A percentile compares a stretch with the other conserved stretches of the same genome.
Evolutionary conservation across 2,888 invertebrate genomes (phyloP).

Genomic region (Mylabris sibirica): DNA sequence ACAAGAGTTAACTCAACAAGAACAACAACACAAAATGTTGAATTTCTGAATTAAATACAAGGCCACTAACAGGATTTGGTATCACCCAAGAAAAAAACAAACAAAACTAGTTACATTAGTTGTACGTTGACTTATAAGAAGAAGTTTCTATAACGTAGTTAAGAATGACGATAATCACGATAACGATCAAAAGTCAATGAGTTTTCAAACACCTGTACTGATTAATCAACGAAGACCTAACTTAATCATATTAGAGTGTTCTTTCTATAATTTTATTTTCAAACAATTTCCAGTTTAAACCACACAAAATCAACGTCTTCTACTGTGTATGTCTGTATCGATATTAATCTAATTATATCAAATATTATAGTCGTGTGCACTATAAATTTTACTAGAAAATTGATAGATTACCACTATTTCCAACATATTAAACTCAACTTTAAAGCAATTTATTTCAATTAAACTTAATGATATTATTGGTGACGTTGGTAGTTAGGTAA

Average conservation of each 20-base stretch:
- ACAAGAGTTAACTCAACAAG: not conserved
- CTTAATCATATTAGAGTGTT: not conserved
- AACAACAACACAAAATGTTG: not conserved
- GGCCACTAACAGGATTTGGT: slow-evolving; percentile 16
- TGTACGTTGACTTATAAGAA: slow-evolving; percentile 21
- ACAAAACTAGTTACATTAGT: slow-evolving; percentile 13
- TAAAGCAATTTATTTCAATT: slow-evolving; percentile 10
- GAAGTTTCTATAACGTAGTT: not conserved
- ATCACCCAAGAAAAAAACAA: not conserved
- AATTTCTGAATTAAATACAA: slow-evolving; percentile 9
- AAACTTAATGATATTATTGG: not conserved
- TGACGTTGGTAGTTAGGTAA: not conserved
- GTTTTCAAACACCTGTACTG: not conserved
- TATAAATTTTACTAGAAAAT: slow-evolving; percentile 6
- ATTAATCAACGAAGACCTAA: not conserved
- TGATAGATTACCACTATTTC: slow-evolving; percentile 1
- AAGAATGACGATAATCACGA: not conserved
- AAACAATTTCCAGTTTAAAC: not conserved
- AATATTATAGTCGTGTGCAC: slow-evolving; percentile 5
- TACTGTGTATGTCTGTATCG: not conserved
- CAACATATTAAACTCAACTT: not conserved
- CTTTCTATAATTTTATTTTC: not conserved
- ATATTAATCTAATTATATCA: slow-evolving; percentile 1
- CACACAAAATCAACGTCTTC: not conserved
- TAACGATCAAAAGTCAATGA: slow-evolving; percentile 2